phyloP scores from a whole-genome alignment of 2,797 vertebrate genomes.

The Cichlasoma orientale region DNA sequence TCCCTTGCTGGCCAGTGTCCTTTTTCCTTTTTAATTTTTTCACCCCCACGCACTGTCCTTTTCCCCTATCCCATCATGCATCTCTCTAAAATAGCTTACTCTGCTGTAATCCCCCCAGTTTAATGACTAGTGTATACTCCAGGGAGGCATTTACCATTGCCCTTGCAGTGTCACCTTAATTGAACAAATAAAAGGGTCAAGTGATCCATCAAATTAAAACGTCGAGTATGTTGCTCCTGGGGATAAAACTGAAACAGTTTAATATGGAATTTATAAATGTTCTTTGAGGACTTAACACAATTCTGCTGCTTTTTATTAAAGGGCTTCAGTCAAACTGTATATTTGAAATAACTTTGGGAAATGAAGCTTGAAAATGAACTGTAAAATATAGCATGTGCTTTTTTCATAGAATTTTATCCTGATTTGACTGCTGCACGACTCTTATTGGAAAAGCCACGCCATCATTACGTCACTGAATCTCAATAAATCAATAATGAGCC shows the following conservation, averaged over 20 bases:
- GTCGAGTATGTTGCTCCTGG: not conserved
- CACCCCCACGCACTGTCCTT: not conserved
- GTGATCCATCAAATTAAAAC: constrained; percentile 28
- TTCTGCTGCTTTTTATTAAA: not conserved
- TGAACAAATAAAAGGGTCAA: constrained; percentile 38
- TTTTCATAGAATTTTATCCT: not conserved
- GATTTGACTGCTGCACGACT: not conserved
- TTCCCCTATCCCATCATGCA: not conserved
- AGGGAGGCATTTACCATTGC: constrained; percentile 22
- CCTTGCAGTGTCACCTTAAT: constrained; percentile 43
- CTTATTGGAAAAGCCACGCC: not conserved
- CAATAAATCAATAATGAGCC: not conserved
- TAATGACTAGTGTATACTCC: constrained; percentile 19
- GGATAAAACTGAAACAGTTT: constrained; percentile 8
- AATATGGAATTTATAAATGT: constrained; percentile 11
- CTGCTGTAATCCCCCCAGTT: constrained; percentile 15
- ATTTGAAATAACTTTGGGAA: too few species aligned
- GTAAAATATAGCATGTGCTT: accelerated
- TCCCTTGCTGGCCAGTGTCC: not conserved
- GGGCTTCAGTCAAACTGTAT: not conserved
- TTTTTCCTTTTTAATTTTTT: not conserved
- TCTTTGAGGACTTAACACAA: not conserved
- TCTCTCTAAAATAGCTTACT: constrained; percentile 1
- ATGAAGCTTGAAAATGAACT: too few species aligned
- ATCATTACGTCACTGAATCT: not conserved